Evolutionary conservation across 1,140 invertebrate species (phyloP), one percentile per base, ranked within the genome.

Genomic region (Drosophila nasuta): DNA sequence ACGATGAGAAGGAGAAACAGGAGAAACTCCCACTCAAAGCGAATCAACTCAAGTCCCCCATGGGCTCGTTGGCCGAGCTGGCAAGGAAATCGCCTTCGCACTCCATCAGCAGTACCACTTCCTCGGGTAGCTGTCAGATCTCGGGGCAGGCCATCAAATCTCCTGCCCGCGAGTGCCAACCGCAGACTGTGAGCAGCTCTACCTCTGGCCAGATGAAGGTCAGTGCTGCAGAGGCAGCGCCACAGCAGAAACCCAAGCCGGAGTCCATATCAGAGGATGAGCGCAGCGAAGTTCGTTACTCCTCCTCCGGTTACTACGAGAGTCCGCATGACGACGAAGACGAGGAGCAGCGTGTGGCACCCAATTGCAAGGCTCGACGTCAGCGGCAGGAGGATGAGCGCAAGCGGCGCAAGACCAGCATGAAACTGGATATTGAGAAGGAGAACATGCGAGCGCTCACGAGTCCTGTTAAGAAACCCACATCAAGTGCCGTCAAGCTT

Each of bases 271-370:
- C 95, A 2, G 95, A 95, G 79, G 95, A 95, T 79, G 95, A 96
- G 88, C 93, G 94, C 89, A 95, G 95, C 91, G 95, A 94, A 41
- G 80, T 92, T 43, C 95, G 95, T 66, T 96, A 96, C 82, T 96
- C 96, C 51, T 96, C 96, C 1, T 96, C 96, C 1, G 96, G 96
- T 1, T 96, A 96, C 77, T 97, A 96, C 85, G 96, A 96, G 83
- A 96, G 96, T 86, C 96, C 96, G 8, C 96, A 96, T 41, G 94
- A 96, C 0, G 96, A 97, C 79, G 94, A 92, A n/a, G 89, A 89
- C 51, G 75, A 78, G 38, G 77, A 85, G 38, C 63, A 89, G 57
- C 41, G 41, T 13, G 69, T 57, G 15, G 60, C 62, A 1, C 58
- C 78, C 5, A 74, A 11, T 13, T 58, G 73, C 59, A 88, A 92